Conservation (phyloP, 2,888 invertebrate genomes). For the Bugulina stolonifera region DNA sequence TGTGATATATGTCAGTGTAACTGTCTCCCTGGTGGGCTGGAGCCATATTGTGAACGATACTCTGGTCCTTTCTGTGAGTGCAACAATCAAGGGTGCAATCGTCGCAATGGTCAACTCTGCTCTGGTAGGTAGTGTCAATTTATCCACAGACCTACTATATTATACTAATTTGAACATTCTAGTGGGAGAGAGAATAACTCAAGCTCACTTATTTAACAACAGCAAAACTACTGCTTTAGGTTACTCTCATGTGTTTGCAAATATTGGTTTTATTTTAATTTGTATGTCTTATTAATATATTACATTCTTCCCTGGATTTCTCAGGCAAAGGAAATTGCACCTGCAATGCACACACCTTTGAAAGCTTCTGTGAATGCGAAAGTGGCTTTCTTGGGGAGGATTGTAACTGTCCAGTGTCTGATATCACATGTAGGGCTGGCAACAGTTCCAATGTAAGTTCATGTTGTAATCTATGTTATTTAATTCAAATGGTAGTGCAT, state of each 20-base stretch:
- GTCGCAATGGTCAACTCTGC: background rate
- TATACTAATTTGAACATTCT: too few relatives aligned
- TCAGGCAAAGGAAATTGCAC: constrained; percentile 1
- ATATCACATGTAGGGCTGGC: constrained; percentile 65
- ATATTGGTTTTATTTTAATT: too few relatives aligned
- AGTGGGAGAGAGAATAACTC: too few relatives aligned
- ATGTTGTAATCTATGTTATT: too few relatives aligned
- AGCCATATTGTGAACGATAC: constrained; percentile 35
- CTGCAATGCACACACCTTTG: background rate
- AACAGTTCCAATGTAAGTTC: background rate
- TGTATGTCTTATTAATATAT: too few relatives aligned
- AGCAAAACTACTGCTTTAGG: too few relatives aligned
- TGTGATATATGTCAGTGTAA: constrained; percentile 57
- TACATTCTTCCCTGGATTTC: background rate
- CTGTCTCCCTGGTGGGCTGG: constrained; percentile 32
- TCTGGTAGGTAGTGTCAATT: constrained; percentile 12
- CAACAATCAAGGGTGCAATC: constrained; percentile 56
- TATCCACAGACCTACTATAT: too few relatives aligned
- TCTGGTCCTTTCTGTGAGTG: constrained; percentile 79
- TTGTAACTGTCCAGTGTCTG: constrained; percentile 75
- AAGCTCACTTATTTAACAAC: too few relatives aligned
- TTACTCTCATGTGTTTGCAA: too few relatives aligned
- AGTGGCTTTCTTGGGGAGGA: constrained; percentile 75
- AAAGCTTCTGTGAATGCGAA: constrained; percentile 48
- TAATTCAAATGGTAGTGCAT: background rate